Percentiles rank a stretch among this genome's conserved stretches.
phyloP scores from a whole-genome alignment of 2,113 vertebrate species.

The mouse (Mus musculus) region DNA sequence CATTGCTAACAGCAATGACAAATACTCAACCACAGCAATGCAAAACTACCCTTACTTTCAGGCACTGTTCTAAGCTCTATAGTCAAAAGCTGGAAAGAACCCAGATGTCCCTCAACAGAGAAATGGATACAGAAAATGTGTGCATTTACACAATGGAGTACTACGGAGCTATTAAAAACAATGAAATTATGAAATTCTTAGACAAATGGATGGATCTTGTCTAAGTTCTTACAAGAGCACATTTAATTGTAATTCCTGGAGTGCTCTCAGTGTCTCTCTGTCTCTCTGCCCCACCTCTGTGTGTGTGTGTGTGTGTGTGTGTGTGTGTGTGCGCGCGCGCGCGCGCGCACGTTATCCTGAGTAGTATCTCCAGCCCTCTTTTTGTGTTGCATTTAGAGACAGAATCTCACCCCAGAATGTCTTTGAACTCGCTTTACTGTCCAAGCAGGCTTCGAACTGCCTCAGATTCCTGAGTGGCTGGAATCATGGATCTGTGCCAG shows the following conservation, averaged over 20 bases:
- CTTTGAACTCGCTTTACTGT: neutral
- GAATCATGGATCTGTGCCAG: neutral
- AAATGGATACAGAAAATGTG: too few relatives aligned
- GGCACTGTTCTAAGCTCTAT: neutral
- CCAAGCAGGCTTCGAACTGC: neutral
- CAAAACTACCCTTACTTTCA: neutral
- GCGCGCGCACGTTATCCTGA: neutral
- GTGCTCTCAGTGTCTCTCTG: neutral
- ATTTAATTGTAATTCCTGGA: neutral
- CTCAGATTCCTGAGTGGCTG: neutral
- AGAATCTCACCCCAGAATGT: neutral
- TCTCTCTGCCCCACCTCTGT: neutral
- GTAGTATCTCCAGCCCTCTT: too few relatives aligned
- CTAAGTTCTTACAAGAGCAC: neutral
- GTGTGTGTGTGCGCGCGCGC: too few relatives aligned
- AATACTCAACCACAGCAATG: neutral
- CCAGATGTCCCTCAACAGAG: too few relatives aligned
- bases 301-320: neutral
- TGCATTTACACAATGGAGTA: too few relatives aligned
- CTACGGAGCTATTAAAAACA: too few relatives aligned
- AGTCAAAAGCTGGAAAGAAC: too few relatives aligned
- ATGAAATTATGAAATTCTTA: too few relatives aligned
- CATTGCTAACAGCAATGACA: neutral
- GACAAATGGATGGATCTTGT: too few relatives aligned
- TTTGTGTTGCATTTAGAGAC: neutral